These are phyloP conservation scores for Hippocampus mohnikei DNA, from an alignment of 2,113 vertebrate genomes.

Conservation along the genomic window DNA sequence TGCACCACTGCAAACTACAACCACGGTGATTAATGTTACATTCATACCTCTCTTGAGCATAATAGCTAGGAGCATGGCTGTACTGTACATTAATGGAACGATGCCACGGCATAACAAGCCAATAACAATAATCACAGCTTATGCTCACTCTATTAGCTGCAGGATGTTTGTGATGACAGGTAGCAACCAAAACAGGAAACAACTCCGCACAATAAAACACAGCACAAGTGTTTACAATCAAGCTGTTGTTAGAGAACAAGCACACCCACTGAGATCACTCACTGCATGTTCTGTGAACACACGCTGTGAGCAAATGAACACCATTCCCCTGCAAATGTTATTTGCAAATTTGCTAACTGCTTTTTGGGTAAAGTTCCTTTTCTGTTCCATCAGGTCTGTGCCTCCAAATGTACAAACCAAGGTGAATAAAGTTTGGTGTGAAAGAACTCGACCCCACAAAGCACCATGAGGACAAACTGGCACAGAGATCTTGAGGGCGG, in stretches of 20 bases:
- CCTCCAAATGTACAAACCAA: neutral
- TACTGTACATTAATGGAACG: neutral
- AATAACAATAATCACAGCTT: neutral
- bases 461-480: neutral
- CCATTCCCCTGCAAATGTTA: neutral
- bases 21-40: neutral
- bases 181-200: neutral
- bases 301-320: neutral
- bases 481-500: no score
- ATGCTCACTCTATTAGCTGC: neutral
- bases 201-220: neutral
- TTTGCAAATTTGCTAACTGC: slow-evolving; percentile 1
- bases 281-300: neutral
- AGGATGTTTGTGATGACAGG: slow-evolving; percentile 4
- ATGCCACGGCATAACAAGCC: neutral
- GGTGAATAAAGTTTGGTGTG: neutral
- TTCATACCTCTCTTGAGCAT: neutral
- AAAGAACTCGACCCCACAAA: neutral
- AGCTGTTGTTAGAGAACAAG: neutral
- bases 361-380: neutral
- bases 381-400: neutral
- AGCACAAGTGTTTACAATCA: slow-evolving; percentile 3
- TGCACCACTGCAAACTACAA: no score
- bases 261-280: slow-evolving; percentile 3
- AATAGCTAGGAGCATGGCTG: neutral